Percentiles rank a stretch among this genome's conserved stretches.
These are phyloP conservation scores for Stegodyphus dumicola DNA, from an alignment of 1,140 invertebrate species.

Conservation along the genomic window DNA sequence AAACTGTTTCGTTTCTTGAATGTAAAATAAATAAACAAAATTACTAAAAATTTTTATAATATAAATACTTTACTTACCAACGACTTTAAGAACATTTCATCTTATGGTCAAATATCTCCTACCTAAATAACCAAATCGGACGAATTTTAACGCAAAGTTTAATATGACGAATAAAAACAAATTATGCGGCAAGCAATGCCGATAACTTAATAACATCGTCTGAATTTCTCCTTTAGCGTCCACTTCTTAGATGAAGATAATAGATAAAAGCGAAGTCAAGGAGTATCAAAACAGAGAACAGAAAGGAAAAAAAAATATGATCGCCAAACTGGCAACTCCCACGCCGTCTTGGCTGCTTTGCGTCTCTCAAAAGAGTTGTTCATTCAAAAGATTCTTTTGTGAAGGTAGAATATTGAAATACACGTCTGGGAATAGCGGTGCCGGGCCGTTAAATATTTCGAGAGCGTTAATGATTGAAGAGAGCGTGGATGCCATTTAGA, in stretches of 20 bases:
- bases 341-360: constrained; percentile 22
- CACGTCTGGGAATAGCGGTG: neutral
- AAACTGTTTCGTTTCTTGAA: too few species aligned
- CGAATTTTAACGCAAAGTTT: neutral
- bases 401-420: constrained; percentile 6
- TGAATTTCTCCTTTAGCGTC: constrained; percentile 19
- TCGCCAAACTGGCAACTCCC: constrained; percentile 27
- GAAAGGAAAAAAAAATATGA: neutral
- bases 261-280: neutral
- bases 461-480: constrained; percentile 5
- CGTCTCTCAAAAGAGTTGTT: neutral
- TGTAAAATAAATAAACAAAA: too few species aligned
- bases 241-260: constrained; percentile 6
- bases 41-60: too few species aligned
- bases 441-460: neutral
- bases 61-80: too few species aligned
- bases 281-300: too few species aligned
- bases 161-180: too few species aligned
- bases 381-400: neutral
- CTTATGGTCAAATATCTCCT: neutral
- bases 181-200: neutral
- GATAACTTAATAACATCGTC: constrained; percentile 15
- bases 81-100: too few species aligned
- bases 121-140: constrained; percentile 2
- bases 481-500: neutral